Evolutionary conservation across 1,140 invertebrate species (phyloP), one percentile per base, ranked within the genome.

Genomic region (Drosophila yakuba): DNA sequence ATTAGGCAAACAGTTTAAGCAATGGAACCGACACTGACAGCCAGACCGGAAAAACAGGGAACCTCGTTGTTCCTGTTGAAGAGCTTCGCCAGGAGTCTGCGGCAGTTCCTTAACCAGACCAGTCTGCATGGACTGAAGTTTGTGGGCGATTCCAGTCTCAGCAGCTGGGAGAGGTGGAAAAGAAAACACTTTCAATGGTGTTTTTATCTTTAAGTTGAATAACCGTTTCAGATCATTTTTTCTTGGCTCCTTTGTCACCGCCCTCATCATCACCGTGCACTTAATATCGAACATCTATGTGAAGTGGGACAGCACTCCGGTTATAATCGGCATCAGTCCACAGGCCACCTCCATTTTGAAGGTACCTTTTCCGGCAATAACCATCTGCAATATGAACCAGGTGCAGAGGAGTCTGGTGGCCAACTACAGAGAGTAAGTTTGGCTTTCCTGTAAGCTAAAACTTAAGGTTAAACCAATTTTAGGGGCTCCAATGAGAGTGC

Each of bases 381-480:
- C 96, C 2, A 94, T 97, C 58, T 97, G 96, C 80, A 97, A 96
- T 82, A 96, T 96, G 93, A 97, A 97, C 86, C 95, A 96, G 79
- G 95, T 94, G 0, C 95, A 95, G 72, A 95, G 94, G 71, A 94
- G 93, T 2, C 79, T 71, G 51, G 91, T 92, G 2, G 39, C 51
- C 12, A 60, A 80, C 28, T 92, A 91, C 44, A 63, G 23, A 10
- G 39, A 78, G 90, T 91, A 52, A 71, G 63, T 62, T 32, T 8
- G 17, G 52, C 48, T 17, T 25, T 20, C 12, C 10, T 4, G 1
- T 32, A n/a, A n/a, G 3, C 4, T 25, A 25, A 25, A 25, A 4
- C 25, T 5, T 25, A 25, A 25, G 4, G 25, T 1, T 20, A 25
- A 36, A 20, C 14, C 43, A 7, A 39, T 52, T n/a, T 2, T 11